A percentile compares a stretch with the other conserved stretches of the same genome.
These are phyloP conservation scores for Ovibos moschatus DNA, from an alignment of 2,113 vertebrate genomes.

Conservation along the genomic window DNA sequence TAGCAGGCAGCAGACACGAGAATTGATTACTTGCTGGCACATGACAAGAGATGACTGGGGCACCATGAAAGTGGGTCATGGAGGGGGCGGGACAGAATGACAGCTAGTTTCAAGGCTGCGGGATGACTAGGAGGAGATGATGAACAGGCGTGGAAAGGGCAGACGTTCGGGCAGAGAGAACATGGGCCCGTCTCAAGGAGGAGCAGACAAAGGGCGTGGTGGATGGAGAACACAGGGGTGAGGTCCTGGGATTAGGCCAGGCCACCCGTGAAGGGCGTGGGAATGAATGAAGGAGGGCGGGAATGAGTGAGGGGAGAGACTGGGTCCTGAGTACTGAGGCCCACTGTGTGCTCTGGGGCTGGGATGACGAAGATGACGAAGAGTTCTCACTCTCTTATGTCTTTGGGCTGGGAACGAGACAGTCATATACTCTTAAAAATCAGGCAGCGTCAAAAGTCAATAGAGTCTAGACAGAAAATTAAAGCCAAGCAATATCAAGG, in stretches of 20 bases:
- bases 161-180: not conserved
- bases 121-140: not conserved
- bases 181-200: not conserved
- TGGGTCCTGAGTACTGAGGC: not conserved
- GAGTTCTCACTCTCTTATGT: too few species aligned
- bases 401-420: not conserved
- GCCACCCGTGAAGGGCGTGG: fast-evolving
- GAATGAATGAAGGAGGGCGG: not conserved
- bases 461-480: not conserved
- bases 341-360: not conserved
- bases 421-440: not conserved
- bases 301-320: not conserved
- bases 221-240: not conserved
- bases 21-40: too few species aligned
- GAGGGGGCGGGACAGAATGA: fast-evolving
- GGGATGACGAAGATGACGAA: fast-evolving
- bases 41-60: fast-evolving
- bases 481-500: not conserved
- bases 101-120: not conserved
- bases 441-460: not conserved
- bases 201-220: not conserved
- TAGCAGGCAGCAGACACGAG: not conserved
- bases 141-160: not conserved
- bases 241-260: not conserved
- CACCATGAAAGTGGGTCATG: not conserved